A percentile compares a stretch with the other conserved stretches of the same genome.
phyloP scores from a whole-genome alignment of 2,888 invertebrate genomes.

The Pheosia tremula region DNA sequence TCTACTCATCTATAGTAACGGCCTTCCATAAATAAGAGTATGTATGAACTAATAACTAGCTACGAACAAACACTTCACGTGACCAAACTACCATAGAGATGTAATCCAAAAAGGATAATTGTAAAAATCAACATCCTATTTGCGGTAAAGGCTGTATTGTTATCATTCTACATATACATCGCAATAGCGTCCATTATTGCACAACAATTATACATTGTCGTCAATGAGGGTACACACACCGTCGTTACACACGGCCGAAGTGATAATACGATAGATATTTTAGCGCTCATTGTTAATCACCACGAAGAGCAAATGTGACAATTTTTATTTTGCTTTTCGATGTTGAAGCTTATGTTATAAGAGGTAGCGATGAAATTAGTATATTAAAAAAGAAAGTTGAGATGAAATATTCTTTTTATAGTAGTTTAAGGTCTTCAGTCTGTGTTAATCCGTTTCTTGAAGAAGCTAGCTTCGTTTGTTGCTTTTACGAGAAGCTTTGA shows the following conservation, averaged over 20 bases:
- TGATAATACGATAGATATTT: conserved; percentile 50
- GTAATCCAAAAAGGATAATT: conserved; percentile 12
- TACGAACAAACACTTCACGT: not conserved
- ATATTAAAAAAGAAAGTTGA: not conserved
- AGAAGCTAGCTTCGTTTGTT: too few species aligned
- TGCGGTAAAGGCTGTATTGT: conserved; percentile 22
- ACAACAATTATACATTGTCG: conserved; percentile 45
- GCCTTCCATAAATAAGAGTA: too few species aligned
- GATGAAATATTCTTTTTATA: not conserved
- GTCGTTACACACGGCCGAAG: conserved; percentile 23
- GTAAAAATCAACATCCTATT: conserved; percentile 29
- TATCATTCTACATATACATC: conserved; percentile 19
- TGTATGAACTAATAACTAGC: not conserved
- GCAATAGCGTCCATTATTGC: conserved; percentile 39
- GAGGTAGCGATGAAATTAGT: conserved; percentile 22
- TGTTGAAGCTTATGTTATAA: conserved; percentile 19
- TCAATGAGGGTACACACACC: conserved; percentile 23
- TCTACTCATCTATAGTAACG: too few species aligned
- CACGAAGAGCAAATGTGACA: conserved; percentile 58
- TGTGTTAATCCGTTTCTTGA: too few species aligned
- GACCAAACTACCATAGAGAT: not conserved
- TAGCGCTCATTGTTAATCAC: conserved; percentile 61
- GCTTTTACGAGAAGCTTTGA: too few species aligned
- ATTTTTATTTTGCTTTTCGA: conserved; percentile 43
- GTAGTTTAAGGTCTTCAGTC: too few species aligned